Conservation (phyloP, 2,888 invertebrate genomes). For the Meloe dianella region DNA sequence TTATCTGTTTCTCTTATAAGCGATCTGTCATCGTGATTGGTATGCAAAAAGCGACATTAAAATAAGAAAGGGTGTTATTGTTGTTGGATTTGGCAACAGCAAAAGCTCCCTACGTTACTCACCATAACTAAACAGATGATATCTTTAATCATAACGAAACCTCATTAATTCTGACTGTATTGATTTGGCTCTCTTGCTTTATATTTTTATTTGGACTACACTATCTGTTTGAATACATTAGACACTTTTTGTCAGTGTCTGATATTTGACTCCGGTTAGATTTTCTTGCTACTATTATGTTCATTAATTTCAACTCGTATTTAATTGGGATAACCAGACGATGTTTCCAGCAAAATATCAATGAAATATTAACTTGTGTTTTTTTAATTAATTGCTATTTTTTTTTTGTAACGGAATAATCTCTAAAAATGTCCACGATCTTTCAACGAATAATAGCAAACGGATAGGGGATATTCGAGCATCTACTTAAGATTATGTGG, state of each 20-base stretch:
- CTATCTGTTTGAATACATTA: slow-evolving; percentile 1
- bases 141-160: background rate
- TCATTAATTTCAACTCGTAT: background rate
- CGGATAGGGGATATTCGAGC: background rate
- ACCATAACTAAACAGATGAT: no score
- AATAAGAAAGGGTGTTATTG: no score
- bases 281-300: background rate
- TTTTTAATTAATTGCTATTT: background rate
- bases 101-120: background rate
- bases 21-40: no score
- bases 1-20: no score
- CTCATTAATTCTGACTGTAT: background rate
- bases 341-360: background rate
- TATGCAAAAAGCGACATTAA: no score
- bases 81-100: background rate
- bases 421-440: background rate
- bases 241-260: background rate
- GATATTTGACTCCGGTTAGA: background rate
- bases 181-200: background rate
- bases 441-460: background rate
- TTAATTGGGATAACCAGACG: background rate
- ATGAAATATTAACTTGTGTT: background rate
- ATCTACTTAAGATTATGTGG: background rate
- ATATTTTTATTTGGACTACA: background rate
- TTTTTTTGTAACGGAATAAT: background rate